Evolutionary conservation across 1,140 invertebrate genomes (phyloP), one percentile per base, ranked within the genome.

Genomic region (Melipona quadrifasciata): DNA sequence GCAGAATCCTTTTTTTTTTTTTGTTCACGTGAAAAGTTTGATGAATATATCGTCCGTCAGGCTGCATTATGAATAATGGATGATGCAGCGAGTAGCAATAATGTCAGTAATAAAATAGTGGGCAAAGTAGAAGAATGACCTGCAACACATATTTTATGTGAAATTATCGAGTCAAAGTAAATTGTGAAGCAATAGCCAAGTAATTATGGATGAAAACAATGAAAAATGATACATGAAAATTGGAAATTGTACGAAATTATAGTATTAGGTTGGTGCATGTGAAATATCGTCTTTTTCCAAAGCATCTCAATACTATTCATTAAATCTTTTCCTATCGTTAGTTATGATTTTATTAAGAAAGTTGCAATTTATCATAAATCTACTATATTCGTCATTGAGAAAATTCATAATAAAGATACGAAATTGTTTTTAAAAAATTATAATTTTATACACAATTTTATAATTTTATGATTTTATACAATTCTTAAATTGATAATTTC

Each of bases 141-240:
- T 47, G 68, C 21, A 55, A 27, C 24, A 67, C 24, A 17, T 72
- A n/a, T 55, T 80, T 78, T 70, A 47, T 67, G 73, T 73, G 14
- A 81, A 73, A 81, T 82, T 85, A 74, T 67, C 55, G 80, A 77
- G 61, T 77, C 65, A 68, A 55, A 82, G 51, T 67, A 68, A 67
- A 82, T 70, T 61, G 53, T 51, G 17, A 73, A 51, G 11, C 19
- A 74, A 77, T 68, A 71, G 16, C 1, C 17, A 57, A 55, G 65
- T 24, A 21, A 14, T 39, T 19, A 58, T 11, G 24, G 6, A 39
- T n/a, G 34, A 39, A n/a, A 58, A 58, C 19, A 6, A 31, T 16
- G 6, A 16, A 58, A 58, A 61, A 17, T 76, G 17, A 24, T 14
- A n/a, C n/a, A 17, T 61, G 3, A 39, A n/a, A n/a, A 76, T 19